A percentile compares a stretch with the other conserved stretches of the same genome.
These are phyloP conservation scores for Ianthella basta DNA, from an alignment of 37 sponge, comb jelly and placozoan genomes.

Conservation along the genomic window DNA sequence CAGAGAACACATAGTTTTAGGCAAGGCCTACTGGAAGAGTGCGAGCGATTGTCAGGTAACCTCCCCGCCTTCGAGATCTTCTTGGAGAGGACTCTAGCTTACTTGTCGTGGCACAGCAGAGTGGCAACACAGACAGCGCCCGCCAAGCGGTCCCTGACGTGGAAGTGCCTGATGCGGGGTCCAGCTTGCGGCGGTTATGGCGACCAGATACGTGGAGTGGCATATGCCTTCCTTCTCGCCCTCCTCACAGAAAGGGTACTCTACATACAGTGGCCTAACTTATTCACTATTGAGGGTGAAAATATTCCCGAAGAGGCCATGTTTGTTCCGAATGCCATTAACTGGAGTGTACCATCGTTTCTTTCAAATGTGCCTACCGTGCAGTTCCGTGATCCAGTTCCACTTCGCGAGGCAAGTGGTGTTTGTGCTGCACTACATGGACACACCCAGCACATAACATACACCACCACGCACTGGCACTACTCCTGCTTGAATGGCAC, in stretches of 20 bases:
- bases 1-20: not conserved
- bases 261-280: not conserved
- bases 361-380: not conserved
- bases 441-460: not conserved
- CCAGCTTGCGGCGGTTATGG: slow-evolving; percentile 12
- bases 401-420: not conserved
- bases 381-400: not conserved
- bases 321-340: not conserved
- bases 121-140: not conserved
- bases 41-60: not conserved
- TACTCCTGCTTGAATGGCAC: not conserved
- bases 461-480: not conserved
- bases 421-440: not conserved
- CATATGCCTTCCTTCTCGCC: not conserved
- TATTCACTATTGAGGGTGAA: not conserved
- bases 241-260: not conserved
- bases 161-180: not conserved
- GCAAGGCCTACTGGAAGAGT: not conserved
- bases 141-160: not conserved
- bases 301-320: not conserved
- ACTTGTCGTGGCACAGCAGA: slow-evolving; percentile 4
- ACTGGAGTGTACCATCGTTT: not conserved
- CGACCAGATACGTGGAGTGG: slow-evolving; percentile 18
- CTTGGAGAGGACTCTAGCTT: not conserved
- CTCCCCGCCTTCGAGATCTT: not conserved